Percentiles rank a stretch among this genome's conserved stretches.
These are phyloP conservation scores for Amblyraja radiata DNA, from an alignment of 2,797 vertebrate genomes.

Conservation along the genomic window DNA sequence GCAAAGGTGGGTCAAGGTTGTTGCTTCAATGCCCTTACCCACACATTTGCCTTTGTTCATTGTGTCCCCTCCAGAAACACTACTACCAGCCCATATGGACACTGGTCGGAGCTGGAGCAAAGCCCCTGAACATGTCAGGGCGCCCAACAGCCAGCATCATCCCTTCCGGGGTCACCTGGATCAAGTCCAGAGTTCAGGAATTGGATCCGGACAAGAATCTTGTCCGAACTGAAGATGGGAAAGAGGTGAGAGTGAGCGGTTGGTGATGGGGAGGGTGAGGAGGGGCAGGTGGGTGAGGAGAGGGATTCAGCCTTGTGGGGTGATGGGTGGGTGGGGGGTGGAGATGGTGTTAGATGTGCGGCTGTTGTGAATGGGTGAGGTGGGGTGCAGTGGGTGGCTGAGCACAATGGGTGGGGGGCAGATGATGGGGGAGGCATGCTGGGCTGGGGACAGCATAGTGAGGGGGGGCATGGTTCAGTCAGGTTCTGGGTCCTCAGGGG, in stretches of 20 bases:
- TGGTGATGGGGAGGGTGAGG: neutral
- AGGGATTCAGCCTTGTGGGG: too few relatives aligned
- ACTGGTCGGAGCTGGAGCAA: constrained; percentile 86
- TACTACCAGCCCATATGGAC: constrained; percentile 98
- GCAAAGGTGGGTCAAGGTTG: too few relatives aligned
- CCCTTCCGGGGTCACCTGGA: constrained; percentile 82
- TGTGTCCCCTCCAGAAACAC: constrained; percentile 66
- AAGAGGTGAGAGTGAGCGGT: constrained; percentile 58
- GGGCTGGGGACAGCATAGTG: too few relatives aligned
- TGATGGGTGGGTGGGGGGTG: neutral
- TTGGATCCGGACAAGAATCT: constrained; percentile 79
- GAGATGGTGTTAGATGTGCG: neutral
- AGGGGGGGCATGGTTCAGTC: too few relatives aligned
- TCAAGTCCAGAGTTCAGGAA: constrained; percentile 74
- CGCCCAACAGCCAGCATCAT: constrained; percentile 71
- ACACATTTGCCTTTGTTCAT: neutral
- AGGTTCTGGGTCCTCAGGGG: too few relatives aligned
- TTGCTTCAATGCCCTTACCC: too few relatives aligned
- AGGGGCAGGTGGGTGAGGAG: neutral
- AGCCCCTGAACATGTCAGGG: constrained; percentile 63
- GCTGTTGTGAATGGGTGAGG: neutral
- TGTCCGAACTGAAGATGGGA: constrained; percentile 65
- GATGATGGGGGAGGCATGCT: too few relatives aligned
- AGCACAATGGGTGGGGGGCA: too few relatives aligned
- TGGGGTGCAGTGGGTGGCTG: too few relatives aligned